phyloP scores from a whole-genome alignment of 2,888 invertebrate species.

The Lithophane semibrunnea region DNA sequence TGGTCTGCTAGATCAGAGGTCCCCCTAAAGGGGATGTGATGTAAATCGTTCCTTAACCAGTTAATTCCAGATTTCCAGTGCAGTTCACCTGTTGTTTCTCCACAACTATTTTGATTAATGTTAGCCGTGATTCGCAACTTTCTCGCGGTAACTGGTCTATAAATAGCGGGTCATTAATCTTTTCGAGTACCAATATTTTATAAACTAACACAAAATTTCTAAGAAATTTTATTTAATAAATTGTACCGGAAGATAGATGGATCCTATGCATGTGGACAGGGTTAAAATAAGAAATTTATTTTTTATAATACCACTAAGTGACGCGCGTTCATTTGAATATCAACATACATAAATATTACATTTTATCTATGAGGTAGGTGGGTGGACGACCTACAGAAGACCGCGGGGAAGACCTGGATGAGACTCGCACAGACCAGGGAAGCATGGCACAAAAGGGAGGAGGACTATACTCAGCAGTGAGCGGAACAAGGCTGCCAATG shows the following conservation, averaged over 20 bases:
- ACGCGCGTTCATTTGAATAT: slow-evolving; percentile 22
- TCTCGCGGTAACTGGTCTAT: slow-evolving; percentile 34
- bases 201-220: slow-evolving; percentile 15
- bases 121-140: slow-evolving; percentile 14
- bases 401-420: background rate
- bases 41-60: background rate
- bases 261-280: slow-evolving; percentile 5
- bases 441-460: background rate
- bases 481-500: background rate
- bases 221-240: slow-evolving; percentile 1
- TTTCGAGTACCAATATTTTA: slow-evolving; percentile 34
- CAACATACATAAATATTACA: slow-evolving; percentile 10
- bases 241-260: slow-evolving; percentile 30
- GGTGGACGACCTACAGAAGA: background rate
- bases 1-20: slow-evolving; percentile 20
- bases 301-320: slow-evolving; percentile 22
- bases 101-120: slow-evolving; percentile 9
- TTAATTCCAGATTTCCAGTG: slow-evolving; percentile 5
- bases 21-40: slow-evolving; percentile 24
- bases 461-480: background rate
- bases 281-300: slow-evolving; percentile 3
- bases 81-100: slow-evolving; percentile 8
- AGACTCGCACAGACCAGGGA: background rate
- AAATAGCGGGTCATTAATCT: slow-evolving; percentile 34
- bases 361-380: background rate